Conservation (phyloP, 2,113 vertebrate species). For the Oncorhynchus masou region DNA sequence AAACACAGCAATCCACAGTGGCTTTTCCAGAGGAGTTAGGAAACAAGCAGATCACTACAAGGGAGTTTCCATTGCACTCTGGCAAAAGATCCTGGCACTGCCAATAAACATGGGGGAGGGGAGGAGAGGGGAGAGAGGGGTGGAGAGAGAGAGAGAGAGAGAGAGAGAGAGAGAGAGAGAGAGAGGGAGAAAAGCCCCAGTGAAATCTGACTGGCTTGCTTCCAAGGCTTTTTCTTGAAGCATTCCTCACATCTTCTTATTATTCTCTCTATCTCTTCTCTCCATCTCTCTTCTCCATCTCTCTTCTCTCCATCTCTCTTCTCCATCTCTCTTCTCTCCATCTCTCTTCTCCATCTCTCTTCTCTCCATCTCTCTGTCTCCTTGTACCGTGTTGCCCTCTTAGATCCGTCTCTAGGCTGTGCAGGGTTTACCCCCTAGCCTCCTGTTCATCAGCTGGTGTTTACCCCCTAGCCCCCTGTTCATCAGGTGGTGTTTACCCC, state of each 20-base stretch:
- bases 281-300: constrained; percentile 15
- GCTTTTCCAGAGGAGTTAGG: constrained; percentile 37
- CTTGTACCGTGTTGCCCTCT: background rate
- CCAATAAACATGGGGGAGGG: constrained; percentile 51
- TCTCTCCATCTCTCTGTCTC: too few species aligned
- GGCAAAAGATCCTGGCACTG: constrained; percentile 42
- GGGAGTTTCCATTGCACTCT: constrained; percentile 71
- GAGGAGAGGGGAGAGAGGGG: constrained; percentile 14
- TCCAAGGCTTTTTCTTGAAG: constrained; percentile 71
- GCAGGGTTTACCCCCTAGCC: too few species aligned
- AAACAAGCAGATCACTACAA: constrained; percentile 36
- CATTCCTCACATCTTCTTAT: constrained; percentile 68
- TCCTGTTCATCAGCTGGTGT: too few species aligned
- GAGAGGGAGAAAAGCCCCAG: constrained; percentile 35
- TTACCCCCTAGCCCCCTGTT: too few species aligned
- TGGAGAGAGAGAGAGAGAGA: constrained; percentile 25
- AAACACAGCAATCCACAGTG: constrained; percentile 34
- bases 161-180: background rate
- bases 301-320: too few species aligned
- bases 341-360: too few species aligned
- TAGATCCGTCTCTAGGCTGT: too few species aligned
- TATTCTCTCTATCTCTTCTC: constrained; percentile 50
- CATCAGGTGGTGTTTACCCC: too few species aligned
- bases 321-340: too few species aligned
- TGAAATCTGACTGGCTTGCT: constrained; percentile 66